Evolutionary conservation across 2,888 invertebrate species (phyloP), one percentile per base, ranked within the genome.

Genomic region (Nomada fucata): DNA sequence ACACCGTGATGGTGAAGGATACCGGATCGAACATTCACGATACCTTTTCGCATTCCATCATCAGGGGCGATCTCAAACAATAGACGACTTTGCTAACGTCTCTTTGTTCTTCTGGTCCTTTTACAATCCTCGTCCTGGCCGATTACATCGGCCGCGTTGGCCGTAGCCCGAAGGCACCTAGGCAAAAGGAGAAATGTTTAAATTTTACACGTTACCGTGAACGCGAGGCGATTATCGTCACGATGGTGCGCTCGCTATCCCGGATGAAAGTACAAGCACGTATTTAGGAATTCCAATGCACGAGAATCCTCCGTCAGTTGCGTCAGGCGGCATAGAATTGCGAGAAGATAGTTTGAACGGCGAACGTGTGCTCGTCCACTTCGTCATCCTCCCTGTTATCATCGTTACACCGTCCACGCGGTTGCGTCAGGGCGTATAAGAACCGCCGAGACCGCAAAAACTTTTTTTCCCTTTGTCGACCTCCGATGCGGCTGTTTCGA

Each of bases 341-440:
- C 79, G 18, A 53, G 53, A 53, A 61, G 57, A 78, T 59, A 59
- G 59, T 23, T 68, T 57, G 52, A 42, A 42, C 44, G 20, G 18
- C 64, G 57, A 70, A 76, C 53, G 64, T 69, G 55, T 68, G 57
- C 72, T 29, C 73, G 64, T 76, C 79, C 55, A 68, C 72, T 76
- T 61, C 69, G 61, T 84, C 70, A 63, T 72, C 50, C 67, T 71
- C 55, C 71, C 50, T 80, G 80, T 70, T 75, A 74, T 70, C 78
- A 60, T 71, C 71, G 72, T 57, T 63, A 18, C 11, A 50, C 50
- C 75, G 73, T 83, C 73, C 65, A 60, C 36, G n/a, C n/a, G 68
- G 77, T 88, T 86, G 86, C 87, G 81, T 86, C 87, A 87, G 71
- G 60, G 20, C 11, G 67, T 70, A 53, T 73, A 82, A 88, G 71